Evolutionary conservation across 2,888 invertebrate species (phyloP).

Genomic region (Dryadula phaetusa): DNA sequence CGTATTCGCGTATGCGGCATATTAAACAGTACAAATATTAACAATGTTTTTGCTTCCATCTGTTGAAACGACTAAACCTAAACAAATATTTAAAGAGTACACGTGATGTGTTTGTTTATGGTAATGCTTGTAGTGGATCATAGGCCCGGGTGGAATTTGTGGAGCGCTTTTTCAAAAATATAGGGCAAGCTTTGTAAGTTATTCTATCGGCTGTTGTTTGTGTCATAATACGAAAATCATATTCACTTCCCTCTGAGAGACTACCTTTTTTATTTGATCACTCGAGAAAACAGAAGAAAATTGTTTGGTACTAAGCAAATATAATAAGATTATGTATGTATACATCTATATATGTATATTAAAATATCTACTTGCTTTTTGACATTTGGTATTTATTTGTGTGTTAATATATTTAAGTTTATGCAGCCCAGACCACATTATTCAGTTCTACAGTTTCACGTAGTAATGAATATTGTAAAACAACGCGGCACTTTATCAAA

Average conservation of each 20-base stretch:
- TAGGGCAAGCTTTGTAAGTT: background rate
- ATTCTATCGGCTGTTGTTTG: background rate
- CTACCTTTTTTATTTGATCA: background rate
- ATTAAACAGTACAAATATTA: slow-evolving; percentile 27
- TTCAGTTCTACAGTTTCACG: too few relatives aligned
- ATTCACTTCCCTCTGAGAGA: background rate
- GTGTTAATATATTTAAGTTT: too few relatives aligned
- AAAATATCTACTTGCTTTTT: background rate
- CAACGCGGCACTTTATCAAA: too few relatives aligned
- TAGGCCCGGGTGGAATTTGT: slow-evolving; percentile 32
- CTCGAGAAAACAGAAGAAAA: background rate
- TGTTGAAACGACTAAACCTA: slow-evolving; percentile 34
- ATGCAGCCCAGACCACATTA: too few relatives aligned
- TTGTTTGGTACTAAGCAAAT: background rate
- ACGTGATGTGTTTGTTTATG: slow-evolving; percentile 31
- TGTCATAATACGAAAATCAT: background rate
- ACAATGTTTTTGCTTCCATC: slow-evolving; percentile 22
- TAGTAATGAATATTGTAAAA: too few relatives aligned
- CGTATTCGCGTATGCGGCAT: slow-evolving; percentile 5
- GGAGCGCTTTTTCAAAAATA: slow-evolving; percentile 22
- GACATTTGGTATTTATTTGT: too few relatives aligned
- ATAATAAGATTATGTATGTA: background rate
- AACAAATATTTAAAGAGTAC: slow-evolving; percentile 28
- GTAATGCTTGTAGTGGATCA: slow-evolving; percentile 30
- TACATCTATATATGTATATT: too few relatives aligned